Evolutionary conservation across 2,888 invertebrate species (phyloP), one percentile per base, ranked within the genome.

Genomic region (Eubasilissa splendida): DNA sequence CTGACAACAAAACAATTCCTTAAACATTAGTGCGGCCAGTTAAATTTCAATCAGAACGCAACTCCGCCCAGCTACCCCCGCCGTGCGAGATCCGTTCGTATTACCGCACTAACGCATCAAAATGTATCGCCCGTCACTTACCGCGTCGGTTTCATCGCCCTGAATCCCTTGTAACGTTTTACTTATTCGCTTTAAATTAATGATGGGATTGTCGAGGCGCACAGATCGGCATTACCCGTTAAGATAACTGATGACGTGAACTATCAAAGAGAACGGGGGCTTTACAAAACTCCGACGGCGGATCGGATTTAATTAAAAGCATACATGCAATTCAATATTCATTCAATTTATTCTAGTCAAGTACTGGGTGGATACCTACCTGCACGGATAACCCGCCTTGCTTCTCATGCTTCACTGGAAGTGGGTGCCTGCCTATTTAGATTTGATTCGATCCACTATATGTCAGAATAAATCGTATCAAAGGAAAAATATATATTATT

Each of bases 231-330:
- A 9, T 50, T 68, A 68, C 50, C 68, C 50, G 14, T 14, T 68
- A 59, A 74, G 74, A 74, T 56, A 59, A 74, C 59, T 59, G 74
- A 59, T 59, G 59, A 74, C 59, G 42, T 59, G 31, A 59, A 59
- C n/a, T 56, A 56, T 59, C 58, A 77, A 58, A 52, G 58, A 70
- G 68, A 70, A 68, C 42, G 52, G 50, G 53, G 78, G 54, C 70
- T 60, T 77, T 11, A 12, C 50, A 12, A 42, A 63, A 59, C 56
- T 70, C 14, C 63, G 77, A 60, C 73, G 63, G 71, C 52, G 42
- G 78, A 73, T 78, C 71, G 52, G 54, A 78, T 78, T 78, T 78
- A 78, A 78, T 78, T 78, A 70, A 78, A 78, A 63, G 78, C 78
- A 73, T 73, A 78, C 78, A 77, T 77, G 73, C 59, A 60, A 70